Evolutionary conservation across 2,113 vertebrate genomes (phyloP), one percentile per base, ranked within the genome.

Genomic region (Dicrurus megarhynchus): DNA sequence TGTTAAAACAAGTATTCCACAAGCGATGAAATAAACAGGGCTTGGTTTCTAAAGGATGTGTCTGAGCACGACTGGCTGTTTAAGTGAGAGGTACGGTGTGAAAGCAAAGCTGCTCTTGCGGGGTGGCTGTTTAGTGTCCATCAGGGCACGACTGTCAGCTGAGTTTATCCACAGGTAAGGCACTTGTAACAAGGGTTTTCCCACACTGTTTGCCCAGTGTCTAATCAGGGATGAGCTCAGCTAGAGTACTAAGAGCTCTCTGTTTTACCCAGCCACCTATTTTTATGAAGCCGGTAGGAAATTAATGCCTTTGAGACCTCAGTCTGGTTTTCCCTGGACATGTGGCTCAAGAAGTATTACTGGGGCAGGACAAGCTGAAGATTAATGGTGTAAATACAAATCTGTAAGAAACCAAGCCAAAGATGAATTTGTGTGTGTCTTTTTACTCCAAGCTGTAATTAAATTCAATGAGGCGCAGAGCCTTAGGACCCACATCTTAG

Each of bases 1-100:
- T 67, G 93, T 95, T 95, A 82, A 95, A 95, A 92, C 67, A 91
- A 91, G 85, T 76, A 80, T 76, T 85, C 74, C 46, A 57, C 70
- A 41, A 79, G 90, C 0, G 14, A 68, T 73, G 95, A 94, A 93
- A 94, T 91, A 74, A 90, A 44, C 44, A 60, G 67, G 5, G 3
- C 61, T 90, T 26, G 61, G 53, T 53, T 95, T 94, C 84, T 89
- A 33, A 71, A 65, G 67, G 82, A 93, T n/a, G 57, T 91, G 84
- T 53, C 69, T 87, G 65, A 91, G 61, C 96, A 56, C 0, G 17
- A 63, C 56, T 21, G 57, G n/a, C 68, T 93, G 74, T 41, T 84
- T 37, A 39, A 77, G 74, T 49, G 93, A 73, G 89, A 74, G n/a
- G 32, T 9, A 23, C 15, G 47, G 64, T 52, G n/a, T 82, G 82